Conservation (phyloP, 2,797 vertebrate genomes). For the Hydrolagus colliei region DNA sequence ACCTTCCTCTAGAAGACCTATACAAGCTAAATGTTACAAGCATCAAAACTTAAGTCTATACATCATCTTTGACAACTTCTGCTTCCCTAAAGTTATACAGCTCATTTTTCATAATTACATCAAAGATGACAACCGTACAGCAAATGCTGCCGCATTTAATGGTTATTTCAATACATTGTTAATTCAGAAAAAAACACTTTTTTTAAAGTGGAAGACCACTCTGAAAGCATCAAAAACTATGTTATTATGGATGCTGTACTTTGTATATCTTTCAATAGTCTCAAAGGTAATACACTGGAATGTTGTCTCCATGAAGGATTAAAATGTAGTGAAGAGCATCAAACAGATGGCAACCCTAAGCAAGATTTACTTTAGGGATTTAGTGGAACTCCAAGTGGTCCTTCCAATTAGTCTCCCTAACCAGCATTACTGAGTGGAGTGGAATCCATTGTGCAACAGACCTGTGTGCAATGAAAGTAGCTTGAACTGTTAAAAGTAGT, state of each 20-base stretch:
- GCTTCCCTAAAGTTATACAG: too few relatives aligned
- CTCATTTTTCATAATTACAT: too few relatives aligned
- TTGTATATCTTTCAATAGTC: neutral
- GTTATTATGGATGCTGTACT: neutral
- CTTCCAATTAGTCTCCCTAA: slow-evolving; percentile 41
- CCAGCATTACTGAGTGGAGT: slow-evolving; percentile 35
- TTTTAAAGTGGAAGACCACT: neutral
- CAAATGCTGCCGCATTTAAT: too few relatives aligned
- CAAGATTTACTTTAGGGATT: slow-evolving; percentile 43
- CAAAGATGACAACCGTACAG: too few relatives aligned
- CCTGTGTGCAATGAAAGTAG: neutral
- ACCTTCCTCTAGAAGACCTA: too few relatives aligned
- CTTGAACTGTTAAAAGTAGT: neutral
- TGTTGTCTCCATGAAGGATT: slow-evolving; percentile 35
- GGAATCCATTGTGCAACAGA: neutral
- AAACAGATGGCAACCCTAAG: slow-evolving; percentile 43
- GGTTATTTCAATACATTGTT: too few relatives aligned
- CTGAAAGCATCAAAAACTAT: neutral
- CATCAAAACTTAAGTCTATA: too few relatives aligned
- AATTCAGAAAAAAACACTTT: too few relatives aligned
- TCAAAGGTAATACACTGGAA: neutral
- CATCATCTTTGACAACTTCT: too few relatives aligned
- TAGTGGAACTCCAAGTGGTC: slow-evolving; percentile 38
- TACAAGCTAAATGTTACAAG: too few relatives aligned
- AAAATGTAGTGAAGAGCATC: slow-evolving; percentile 36